Conservation (phyloP, 2,797 vertebrate species). For the Ctenosaura bakeri region DNA sequence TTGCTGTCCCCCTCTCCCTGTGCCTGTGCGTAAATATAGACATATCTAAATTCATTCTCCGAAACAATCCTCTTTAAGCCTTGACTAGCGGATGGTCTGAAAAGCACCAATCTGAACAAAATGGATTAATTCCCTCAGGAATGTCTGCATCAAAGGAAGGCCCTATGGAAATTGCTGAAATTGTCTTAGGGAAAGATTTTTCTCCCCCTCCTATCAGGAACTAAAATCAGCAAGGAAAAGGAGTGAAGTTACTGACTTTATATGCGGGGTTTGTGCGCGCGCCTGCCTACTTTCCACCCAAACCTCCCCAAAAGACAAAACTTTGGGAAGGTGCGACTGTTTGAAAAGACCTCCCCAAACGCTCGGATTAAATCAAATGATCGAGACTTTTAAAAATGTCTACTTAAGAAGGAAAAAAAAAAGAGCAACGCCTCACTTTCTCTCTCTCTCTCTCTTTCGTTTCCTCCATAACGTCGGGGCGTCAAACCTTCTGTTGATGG, state of each 20-base stretch:
- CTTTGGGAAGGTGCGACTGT: neutral
- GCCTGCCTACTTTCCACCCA: no score
- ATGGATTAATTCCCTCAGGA: constrained; percentile 66
- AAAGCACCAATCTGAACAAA: constrained; percentile 45
- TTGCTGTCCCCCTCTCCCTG: no score
- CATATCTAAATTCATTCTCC: constrained; percentile 42
- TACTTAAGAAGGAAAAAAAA: no score
- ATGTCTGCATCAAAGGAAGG: constrained; percentile 73
- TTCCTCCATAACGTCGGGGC: neutral
- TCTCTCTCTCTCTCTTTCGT: no score
- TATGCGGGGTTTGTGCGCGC: neutral
- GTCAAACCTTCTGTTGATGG: neutral
- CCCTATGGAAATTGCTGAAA: constrained; percentile 35
- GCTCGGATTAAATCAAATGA: neutral
- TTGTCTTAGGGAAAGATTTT: no score
- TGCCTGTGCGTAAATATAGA: no score
- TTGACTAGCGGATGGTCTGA: constrained; percentile 9
- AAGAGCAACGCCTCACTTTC: neutral
- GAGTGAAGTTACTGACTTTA: neutral
- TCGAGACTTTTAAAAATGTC: no score
- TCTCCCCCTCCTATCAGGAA: neutral
- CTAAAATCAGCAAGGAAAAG: constrained; percentile 4
- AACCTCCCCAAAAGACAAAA: neutral
- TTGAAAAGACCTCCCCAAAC: neutral
- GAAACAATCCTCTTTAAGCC: constrained; percentile 32